Base-by-base conservation (phyloP, 2,797 vertebrate species). In the Enteromius afrohamiltoni region DNA sequence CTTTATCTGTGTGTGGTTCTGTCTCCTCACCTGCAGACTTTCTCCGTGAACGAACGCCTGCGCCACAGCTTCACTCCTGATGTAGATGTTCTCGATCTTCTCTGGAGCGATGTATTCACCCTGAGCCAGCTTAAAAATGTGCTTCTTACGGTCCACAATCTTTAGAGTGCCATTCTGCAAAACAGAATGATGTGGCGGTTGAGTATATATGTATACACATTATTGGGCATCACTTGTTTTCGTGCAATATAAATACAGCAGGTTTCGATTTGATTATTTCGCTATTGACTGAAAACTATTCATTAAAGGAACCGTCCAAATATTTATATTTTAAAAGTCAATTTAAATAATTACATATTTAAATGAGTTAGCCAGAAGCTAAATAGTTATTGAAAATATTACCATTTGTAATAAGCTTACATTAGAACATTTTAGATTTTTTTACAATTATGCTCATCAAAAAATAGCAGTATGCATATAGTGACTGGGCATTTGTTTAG, bases 41-140 rank as follows among this genome's bases (percentile, higher is more conserved):
- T 99, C 98, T 14, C 98, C 98, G 1, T 99, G 93, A 55, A 99
- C 96, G 90, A 97, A 99, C 86, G 96, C 94, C 89, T 99, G 98
- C 16, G 93, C 95, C 74, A 99, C 90, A 0, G 95, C 94, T 75
- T 97, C 96, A 78, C 96, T 95, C 58, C 96, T 94, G 64, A 89
- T 58, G 88, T 99, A 99, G 42, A 98, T 70, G 0, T 95, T 98
- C 88, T 99, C 98, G 77, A 99, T 98, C 93, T 98, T 99, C 91
- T 99, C 98, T 0, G 98, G 98, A 49, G 98, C 97, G 60, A 99
- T 98, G 93, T 99, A 99, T 88, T 99, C 98, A 89, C 98, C 98
- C 89, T 99, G 98, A 3, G 98, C 97, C 90, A 99, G 94, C 90
- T 99, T 99, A 91, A 99, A 99, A 90, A 99, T 98, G 89, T 99